Evolutionary conservation across 2,888 invertebrate genomes (phyloP).

Genomic region (Calliopum simillimum): DNA sequence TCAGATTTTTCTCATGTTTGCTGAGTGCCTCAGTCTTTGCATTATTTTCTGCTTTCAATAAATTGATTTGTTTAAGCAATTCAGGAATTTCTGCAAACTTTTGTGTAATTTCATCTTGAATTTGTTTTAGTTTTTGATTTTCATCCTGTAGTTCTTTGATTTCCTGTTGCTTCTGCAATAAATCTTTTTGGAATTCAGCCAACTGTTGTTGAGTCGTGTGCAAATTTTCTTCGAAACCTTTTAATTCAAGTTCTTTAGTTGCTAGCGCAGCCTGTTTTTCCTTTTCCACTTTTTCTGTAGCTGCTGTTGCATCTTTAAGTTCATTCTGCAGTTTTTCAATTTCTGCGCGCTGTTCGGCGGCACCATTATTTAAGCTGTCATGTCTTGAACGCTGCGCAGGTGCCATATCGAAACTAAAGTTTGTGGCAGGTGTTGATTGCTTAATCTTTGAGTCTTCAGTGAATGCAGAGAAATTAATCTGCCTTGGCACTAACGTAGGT

Average conservation of each 20-base stretch:
- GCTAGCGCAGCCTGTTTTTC: constrained; percentile 39
- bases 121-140: constrained; percentile 36
- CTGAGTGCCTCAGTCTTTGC: constrained; percentile 59
- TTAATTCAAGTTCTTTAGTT: constrained; percentile 45
- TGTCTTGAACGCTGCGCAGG: constrained; percentile 19
- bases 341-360: constrained; percentile 67
- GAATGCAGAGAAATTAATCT: constrained; percentile 68
- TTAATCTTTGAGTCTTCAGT: constrained; percentile 66
- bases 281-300: constrained; percentile 40
- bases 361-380: constrained; percentile 64
- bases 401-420: constrained; percentile 26
- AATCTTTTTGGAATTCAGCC: constrained; percentile 49
- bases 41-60: constrained; percentile 55
- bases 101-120: constrained; percentile 44
- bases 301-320: constrained; percentile 49
- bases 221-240: constrained; percentile 48
- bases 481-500: constrained; percentile 60
- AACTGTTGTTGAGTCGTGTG: constrained; percentile 50
- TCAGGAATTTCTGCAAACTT: constrained; percentile 46
- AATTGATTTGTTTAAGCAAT: constrained; percentile 42
- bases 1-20: constrained; percentile 57
- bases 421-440: constrained; percentile 49
- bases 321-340: constrained; percentile 51
- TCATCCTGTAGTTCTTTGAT: constrained; percentile 45
- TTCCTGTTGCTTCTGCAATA: constrained; percentile 51